Evolutionary conservation across 2,888 invertebrate species (phyloP).

Genomic region (Bembecia ichneumoniformis): DNA sequence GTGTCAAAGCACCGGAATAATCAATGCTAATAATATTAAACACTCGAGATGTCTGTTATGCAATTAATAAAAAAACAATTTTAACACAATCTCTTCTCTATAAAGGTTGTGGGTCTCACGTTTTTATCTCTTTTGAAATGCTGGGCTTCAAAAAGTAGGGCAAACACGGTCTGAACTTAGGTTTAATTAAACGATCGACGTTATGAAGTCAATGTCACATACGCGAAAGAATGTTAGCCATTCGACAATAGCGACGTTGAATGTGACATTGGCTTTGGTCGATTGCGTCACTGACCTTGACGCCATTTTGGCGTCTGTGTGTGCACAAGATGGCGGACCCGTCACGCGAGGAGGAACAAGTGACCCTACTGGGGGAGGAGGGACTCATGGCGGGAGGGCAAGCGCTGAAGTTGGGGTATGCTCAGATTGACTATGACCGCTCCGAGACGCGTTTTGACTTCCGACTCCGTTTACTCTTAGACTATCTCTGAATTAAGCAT

Average conservation of each 20-base stretch:
- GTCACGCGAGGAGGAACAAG: slow-evolving; percentile 95
- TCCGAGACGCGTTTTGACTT: slow-evolving; percentile 54
- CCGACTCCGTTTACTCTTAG: slow-evolving; percentile 14
- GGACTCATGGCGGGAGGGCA: slow-evolving; percentile 95
- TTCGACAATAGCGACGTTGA: slow-evolving; percentile 17
- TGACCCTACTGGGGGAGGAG: slow-evolving; percentile 96
- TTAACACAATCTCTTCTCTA: slow-evolving; percentile 29
- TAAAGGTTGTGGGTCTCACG: slow-evolving; percentile 42
- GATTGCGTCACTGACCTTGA: slow-evolving; percentile 70
- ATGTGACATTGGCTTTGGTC: slow-evolving; percentile 78
- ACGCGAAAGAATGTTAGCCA: slow-evolving; percentile 5
- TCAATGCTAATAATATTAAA: slow-evolving; percentile 29
- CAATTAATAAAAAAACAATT: slow-evolving; percentile 10
- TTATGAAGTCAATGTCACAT: slow-evolving; percentile 48
- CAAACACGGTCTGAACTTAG: slow-evolving; percentile 14
- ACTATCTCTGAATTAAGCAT: slow-evolving; percentile 1
- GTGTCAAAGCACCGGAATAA: slow-evolving; percentile 28
- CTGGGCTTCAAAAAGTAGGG: slow-evolving; percentile 38
- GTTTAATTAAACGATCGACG: slow-evolving; percentile 21
- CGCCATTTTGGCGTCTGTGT: slow-evolving; percentile 61
- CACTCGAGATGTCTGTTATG: slow-evolving; percentile 12
- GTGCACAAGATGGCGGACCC: slow-evolving; percentile 96
- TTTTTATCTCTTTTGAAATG: not conserved
- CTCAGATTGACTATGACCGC: slow-evolving; percentile 50
- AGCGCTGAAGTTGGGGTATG: slow-evolving; percentile 98